These are phyloP conservation scores for Phacellophora camtschatica DNA, from an alignment of 30 jellyfish, hydroid and myxozoan genomes.

Conservation along the genomic window DNA sequence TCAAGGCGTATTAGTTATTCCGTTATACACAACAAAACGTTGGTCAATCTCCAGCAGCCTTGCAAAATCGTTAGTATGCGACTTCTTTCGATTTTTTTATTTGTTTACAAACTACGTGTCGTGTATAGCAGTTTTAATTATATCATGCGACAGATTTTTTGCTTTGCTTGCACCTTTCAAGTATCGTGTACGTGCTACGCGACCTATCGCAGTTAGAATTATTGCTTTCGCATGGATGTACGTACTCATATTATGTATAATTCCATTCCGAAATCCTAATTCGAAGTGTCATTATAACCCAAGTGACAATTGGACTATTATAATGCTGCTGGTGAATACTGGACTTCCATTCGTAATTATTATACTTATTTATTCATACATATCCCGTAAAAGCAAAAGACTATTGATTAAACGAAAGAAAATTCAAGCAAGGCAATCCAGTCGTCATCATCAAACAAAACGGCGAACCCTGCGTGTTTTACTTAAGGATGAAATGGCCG, in stretches of 20 bases:
- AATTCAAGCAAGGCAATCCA: not conserved
- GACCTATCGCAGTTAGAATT: constrained; percentile 9
- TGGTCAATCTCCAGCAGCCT: not conserved
- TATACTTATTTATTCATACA: constrained; percentile 4
- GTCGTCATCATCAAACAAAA: not conserved
- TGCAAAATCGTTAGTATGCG: constrained; percentile 31
- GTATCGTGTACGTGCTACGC: constrained; percentile 60
- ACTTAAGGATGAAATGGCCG: constrained; percentile 12
- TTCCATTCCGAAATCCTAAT: constrained; percentile 58
- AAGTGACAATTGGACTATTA: constrained; percentile 62
- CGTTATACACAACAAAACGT: constrained; percentile 77
- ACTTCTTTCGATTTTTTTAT: constrained; percentile 77
- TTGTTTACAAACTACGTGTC: constrained; percentile 83
- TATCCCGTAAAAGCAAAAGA: not conserved
- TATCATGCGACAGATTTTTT: constrained; percentile 77
- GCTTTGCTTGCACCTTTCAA: constrained; percentile 64
- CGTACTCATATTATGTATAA: constrained; percentile 56
- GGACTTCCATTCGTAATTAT: constrained; percentile 67
- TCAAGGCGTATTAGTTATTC: constrained; percentile 90
- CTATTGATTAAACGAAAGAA: not conserved
- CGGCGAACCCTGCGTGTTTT: not conserved
- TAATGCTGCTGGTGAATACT: constrained; percentile 80
- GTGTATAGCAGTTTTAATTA: constrained; percentile 57
- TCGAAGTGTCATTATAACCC: constrained; percentile 59
- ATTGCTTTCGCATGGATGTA: constrained; percentile 64